Base-by-base conservation (phyloP, 2,888 invertebrate species). In the Ceramica pisi region DNA sequence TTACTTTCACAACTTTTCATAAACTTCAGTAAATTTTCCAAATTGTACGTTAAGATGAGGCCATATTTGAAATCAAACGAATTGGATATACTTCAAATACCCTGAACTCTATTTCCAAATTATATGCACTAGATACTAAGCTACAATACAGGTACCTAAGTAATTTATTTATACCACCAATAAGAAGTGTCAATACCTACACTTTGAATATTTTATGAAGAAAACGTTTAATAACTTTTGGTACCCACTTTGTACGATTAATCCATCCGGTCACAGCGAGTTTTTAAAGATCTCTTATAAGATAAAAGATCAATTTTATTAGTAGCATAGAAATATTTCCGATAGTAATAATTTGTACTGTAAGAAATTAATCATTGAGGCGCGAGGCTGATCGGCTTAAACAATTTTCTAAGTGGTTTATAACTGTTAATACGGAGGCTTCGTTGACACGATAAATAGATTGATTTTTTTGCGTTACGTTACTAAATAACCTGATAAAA, bases 331-430 rank as follows among this genome's bases (percentile, higher is more conserved):
- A 76, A 74, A 78, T 78, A 83, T 76, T 76, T 76, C 80, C 79
- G 69, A 84, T 81, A 78, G 6, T 38, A 78, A 57, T 73, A 76
- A 68, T 78, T 79, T 76, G 81, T 84, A 85, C 85, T 87, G 85
- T 89, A 90, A 90, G 91, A 92, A 91, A 92, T 92, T 90, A 92
- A 93, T 92, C 90, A 91, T 84, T 78, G 84, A 68, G 70, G 84
- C 74, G 78, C 81, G 81, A 84, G 86, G 83, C 82, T 83, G 87
- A 78, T 86, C 85, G 87, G 75, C 81, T 89, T 84, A 86, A 87
- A 88, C 86, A 87, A 88, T 89, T 88, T 89, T 87, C 79, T 85
- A 85, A 86, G 86, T 82, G 71, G 69, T 73, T 75, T 75, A 85
- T 86, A 86, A 85, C 90, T 85, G 89, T 88, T 90, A 89, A 88